Evolutionary conservation across 2,797 vertebrate species (phyloP).

Genomic region (Sebastolobus altivelis): DNA sequence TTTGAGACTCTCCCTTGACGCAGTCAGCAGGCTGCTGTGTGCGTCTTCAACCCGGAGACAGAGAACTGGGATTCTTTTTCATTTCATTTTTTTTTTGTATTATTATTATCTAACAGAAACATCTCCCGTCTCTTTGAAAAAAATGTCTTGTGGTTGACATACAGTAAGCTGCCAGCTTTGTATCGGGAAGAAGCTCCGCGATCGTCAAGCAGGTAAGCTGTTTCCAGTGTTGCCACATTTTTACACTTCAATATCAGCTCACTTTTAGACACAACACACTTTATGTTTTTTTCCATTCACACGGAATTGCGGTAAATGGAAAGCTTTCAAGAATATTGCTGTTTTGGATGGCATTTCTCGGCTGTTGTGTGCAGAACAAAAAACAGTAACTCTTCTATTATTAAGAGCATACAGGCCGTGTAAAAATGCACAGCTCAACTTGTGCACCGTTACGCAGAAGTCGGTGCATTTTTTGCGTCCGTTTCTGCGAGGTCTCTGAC

Average conservation of each 20-base stretch:
- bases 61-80: slow-evolving; percentile 78
- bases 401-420: background rate
- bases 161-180: slow-evolving; percentile 70
- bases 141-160: slow-evolving; percentile 75
- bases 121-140: slow-evolving; percentile 66
- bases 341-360: background rate
- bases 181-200: slow-evolving; percentile 70
- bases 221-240: slow-evolving; percentile 28
- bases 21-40: slow-evolving; percentile 78
- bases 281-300: background rate
- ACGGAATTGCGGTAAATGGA: background rate
- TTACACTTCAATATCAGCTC: slow-evolving; percentile 26
- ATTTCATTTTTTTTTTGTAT: slow-evolving; percentile 2
- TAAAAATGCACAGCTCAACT: slow-evolving; percentile 44
- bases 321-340: background rate
- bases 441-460: slow-evolving; percentile 19
- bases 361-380: slow-evolving; percentile 15
- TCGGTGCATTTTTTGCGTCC: slow-evolving; percentile 8
- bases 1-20: slow-evolving; percentile 85
- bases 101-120: slow-evolving; percentile 36
- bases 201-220: slow-evolving; percentile 80
- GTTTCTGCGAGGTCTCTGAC: slow-evolving; percentile 11
- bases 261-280: slow-evolving; percentile 24
- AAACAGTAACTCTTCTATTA: slow-evolving; percentile 1
- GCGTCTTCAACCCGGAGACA: slow-evolving; percentile 63